Percentiles rank a stretch among this genome's conserved stretches.
phyloP scores from a whole-genome alignment of 2,888 invertebrate genomes.

The Celastrina argiolus region DNA sequence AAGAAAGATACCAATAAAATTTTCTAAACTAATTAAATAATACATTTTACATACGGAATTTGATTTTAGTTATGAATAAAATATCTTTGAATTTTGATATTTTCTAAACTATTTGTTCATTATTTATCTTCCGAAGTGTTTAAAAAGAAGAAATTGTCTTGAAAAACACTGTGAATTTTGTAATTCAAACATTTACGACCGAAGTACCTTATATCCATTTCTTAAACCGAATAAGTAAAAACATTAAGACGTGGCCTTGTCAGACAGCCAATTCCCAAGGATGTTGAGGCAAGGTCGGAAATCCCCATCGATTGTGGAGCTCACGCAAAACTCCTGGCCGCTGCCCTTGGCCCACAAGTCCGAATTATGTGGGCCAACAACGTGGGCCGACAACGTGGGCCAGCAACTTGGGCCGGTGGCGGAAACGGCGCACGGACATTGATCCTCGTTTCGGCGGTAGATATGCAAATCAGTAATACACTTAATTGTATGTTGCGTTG shows the following conservation, averaged over 20 bases:
- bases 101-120: too few relatives aligned
- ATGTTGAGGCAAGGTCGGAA: slow-evolving; percentile 69
- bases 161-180: too few relatives aligned
- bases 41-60: too few relatives aligned
- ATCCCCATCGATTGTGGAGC: slow-evolving; percentile 68
- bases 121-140: too few relatives aligned
- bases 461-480: slow-evolving; percentile 20
- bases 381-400: slow-evolving; percentile 36
- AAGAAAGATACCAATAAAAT: too few relatives aligned
- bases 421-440: slow-evolving; percentile 1
- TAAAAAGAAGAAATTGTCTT: neutral
- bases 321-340: slow-evolving; percentile 68
- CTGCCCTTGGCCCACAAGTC: slow-evolving; percentile 70
- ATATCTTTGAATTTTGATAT: too few relatives aligned
- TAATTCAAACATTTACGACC: too few relatives aligned
- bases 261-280: slow-evolving; percentile 60
- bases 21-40: too few relatives aligned
- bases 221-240: neutral
- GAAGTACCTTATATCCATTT: neutral
- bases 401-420: slow-evolving; percentile 35
- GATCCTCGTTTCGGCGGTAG: neutral
- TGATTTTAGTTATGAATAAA: too few relatives aligned
- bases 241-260: slow-evolving; percentile 39
- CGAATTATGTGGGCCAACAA: slow-evolving; percentile 57
- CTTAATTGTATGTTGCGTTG: neutral